These are phyloP conservation scores for Pampus argenteus DNA, from an alignment of 2,797 vertebrate genomes.

Conservation along the genomic window DNA sequence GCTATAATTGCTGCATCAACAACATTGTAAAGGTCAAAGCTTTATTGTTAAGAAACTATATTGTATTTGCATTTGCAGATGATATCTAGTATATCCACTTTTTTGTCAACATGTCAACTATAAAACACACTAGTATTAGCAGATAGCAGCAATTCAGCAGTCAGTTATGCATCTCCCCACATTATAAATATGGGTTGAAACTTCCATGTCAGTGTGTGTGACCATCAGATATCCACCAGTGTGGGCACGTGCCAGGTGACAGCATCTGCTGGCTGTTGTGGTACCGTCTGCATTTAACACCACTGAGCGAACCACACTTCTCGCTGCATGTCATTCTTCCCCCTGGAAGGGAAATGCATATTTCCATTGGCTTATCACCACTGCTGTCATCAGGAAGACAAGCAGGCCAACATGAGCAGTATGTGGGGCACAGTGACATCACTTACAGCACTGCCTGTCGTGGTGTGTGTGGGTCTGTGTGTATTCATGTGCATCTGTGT, in stretches of 20 bases:
- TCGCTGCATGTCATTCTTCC: constrained; percentile 23
- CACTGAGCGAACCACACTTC: constrained; percentile 17
- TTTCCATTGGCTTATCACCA: constrained; percentile 49
- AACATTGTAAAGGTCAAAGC: neutral
- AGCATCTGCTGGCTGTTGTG: constrained; percentile 10
- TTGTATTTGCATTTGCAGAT: neutral
- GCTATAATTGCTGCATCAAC: neutral
- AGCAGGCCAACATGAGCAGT: constrained; percentile 45
- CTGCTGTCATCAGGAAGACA: constrained; percentile 47
- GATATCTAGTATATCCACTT: no score
- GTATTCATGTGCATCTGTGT: constrained; percentile 40
- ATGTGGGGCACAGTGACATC: constrained; percentile 58
- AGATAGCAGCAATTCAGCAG: constrained; percentile 9
- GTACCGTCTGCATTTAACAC: constrained; percentile 7
- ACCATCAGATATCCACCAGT: constrained; percentile 18
- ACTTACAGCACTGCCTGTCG: constrained; percentile 38
- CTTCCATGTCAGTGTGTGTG: constrained; percentile 20
- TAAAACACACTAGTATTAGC: constrained; percentile 6
- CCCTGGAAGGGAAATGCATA: constrained; percentile 28
- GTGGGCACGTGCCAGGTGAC: constrained; percentile 30
- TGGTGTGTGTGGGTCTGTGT: constrained; percentile 1
- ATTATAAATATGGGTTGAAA: constrained; percentile 28
- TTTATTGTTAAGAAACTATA: neutral
- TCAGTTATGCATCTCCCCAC: constrained; percentile 1
- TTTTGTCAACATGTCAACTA: neutral